phyloP scores from a whole-genome alignment of 2,888 invertebrate species.

The Ochropleura leucogaster region DNA sequence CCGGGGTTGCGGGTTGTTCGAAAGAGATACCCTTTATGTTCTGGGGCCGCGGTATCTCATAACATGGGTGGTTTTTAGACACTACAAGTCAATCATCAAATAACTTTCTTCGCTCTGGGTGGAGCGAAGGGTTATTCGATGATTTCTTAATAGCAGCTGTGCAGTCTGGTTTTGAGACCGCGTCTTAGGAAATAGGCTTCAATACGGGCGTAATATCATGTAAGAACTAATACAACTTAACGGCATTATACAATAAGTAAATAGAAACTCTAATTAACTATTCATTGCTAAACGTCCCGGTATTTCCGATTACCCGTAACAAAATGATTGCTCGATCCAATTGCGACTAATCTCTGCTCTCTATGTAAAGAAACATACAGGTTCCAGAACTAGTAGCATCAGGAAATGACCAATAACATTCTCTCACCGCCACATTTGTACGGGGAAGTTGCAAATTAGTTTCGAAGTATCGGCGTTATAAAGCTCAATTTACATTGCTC shows the following conservation, averaged over 20 bases:
- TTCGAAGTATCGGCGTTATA: constrained; percentile 61
- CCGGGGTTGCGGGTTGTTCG: too few relatives aligned
- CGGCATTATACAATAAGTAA: background rate
- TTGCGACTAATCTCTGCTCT: constrained; percentile 34
- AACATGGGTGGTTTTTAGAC: too few relatives aligned
- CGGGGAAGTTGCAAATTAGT: constrained; percentile 72
- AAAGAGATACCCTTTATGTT: too few relatives aligned
- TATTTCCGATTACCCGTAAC: constrained; percentile 22
- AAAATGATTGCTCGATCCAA: constrained; percentile 33
- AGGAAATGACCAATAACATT: constrained; percentile 58
- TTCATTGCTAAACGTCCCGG: background rate
- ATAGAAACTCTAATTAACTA: constrained; percentile 28
- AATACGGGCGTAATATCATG: too few relatives aligned
- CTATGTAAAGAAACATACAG: constrained; percentile 35
- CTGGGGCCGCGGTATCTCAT: too few relatives aligned
- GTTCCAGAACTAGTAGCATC: constrained; percentile 43
- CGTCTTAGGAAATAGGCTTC: too few relatives aligned
- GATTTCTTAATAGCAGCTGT: too few relatives aligned
- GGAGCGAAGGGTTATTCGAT: too few relatives aligned
- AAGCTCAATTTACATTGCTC: constrained; percentile 7
- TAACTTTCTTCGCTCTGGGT: too few relatives aligned
- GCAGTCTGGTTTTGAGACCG: too few relatives aligned
- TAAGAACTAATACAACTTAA: background rate
- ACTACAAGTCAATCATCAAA: too few relatives aligned
- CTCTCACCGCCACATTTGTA: constrained; percentile 53